A percentile compares a stretch with the other conserved stretches of the same genome.
These are phyloP conservation scores for Trichonephila clavipes DNA, from an alignment of 1,140 invertebrate genomes.

Conservation along the genomic window DNA sequence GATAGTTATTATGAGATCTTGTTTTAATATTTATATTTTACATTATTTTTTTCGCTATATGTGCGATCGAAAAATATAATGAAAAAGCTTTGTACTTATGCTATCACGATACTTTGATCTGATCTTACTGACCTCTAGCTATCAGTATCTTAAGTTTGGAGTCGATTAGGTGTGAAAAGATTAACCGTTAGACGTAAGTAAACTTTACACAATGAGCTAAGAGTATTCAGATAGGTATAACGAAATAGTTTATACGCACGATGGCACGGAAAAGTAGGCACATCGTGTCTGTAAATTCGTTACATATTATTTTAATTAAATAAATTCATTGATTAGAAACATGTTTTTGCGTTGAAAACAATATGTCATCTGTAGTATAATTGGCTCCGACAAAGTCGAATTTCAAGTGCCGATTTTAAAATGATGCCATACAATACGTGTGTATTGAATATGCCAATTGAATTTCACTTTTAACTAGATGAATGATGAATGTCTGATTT, in stretches of 20 bases:
- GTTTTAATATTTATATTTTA: conserved; percentile 28
- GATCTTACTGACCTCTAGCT: conserved; percentile 10
- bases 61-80: conserved; percentile 24
- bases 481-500: no score
- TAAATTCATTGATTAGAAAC: no score
- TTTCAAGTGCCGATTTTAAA: no score
- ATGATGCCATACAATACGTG: no score
- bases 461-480: no score
- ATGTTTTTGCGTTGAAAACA: no score
- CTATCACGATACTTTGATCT: conserved; percentile 10
- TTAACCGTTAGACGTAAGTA: conserved; percentile 13
- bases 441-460: no score
- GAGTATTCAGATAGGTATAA: not conserved
- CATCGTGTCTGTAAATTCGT: no score
- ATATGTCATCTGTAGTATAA: no score
- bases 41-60: not conserved
- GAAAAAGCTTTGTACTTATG: not conserved
- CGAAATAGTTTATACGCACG: not conserved
- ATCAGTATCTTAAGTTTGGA: not conserved
- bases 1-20: conserved; percentile 1
- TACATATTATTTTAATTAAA: no score
- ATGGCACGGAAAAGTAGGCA: no score
- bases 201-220: not conserved
- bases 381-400: no score
- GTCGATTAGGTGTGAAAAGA: conserved; percentile 22